A percentile compares a stretch with the other conserved stretches of the same genome.
phyloP scores from a whole-genome alignment of 2,797 vertebrate species.

The Triplophysa bombifrons region DNA sequence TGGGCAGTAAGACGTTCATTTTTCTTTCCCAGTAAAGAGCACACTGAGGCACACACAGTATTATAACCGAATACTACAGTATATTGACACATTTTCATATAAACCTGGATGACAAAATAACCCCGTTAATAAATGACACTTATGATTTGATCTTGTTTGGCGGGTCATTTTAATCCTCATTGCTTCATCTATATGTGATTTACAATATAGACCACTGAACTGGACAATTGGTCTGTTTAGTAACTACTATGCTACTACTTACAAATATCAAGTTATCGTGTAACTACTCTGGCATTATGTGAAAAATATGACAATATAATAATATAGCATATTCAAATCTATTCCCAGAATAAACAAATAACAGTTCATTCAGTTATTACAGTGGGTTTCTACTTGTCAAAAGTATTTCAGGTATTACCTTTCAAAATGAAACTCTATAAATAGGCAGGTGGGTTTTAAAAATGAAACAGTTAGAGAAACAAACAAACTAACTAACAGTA shows the following conservation, averaged over 20 bases:
- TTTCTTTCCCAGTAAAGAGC: constrained; percentile 5
- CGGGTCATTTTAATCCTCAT: constrained; percentile 13
- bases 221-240: constrained; percentile 43
- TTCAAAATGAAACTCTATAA: constrained; percentile 21
- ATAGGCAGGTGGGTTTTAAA: constrained; percentile 1
- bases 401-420: constrained; percentile 40
- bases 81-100: constrained; percentile 30
- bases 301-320: constrained; percentile 38
- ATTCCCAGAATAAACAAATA: constrained; percentile 21
- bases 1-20: constrained; percentile 11
- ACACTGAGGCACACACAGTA: constrained; percentile 30
- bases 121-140: constrained; percentile 21
- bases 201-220: constrained; percentile 48
- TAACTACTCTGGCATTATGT: constrained; percentile 28
- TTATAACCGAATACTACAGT: constrained; percentile 22
- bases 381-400: constrained; percentile 14
- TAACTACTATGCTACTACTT: constrained; percentile 48
- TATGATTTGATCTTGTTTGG: constrained; percentile 18
- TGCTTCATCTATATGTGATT: constrained; percentile 39
- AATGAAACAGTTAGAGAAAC: constrained; percentile 26
- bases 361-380: constrained; percentile 10
- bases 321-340: constrained; percentile 17
- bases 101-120: constrained; percentile 43
- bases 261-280: constrained; percentile 37
- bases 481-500: constrained; percentile 28